Base-by-base conservation (phyloP, 2,888 invertebrate species). In the Trypoxylon attenuatum region DNA sequence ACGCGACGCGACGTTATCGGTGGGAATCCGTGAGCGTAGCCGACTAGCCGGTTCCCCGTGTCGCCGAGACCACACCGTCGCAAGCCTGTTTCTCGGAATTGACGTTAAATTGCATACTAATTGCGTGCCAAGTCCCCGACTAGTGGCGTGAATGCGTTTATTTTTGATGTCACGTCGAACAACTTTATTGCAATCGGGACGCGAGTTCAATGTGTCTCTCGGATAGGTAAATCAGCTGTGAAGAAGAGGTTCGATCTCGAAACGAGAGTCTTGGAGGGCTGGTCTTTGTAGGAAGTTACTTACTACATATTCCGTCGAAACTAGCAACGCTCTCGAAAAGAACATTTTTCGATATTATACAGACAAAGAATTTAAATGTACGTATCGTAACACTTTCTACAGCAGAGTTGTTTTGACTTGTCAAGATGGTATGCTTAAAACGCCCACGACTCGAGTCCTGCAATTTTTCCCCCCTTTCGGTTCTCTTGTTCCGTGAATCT, bases 381-480 rank as follows among this genome's bases (percentile, higher is more conserved):
- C 46, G 59, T 65, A 58, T 33, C 64, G 53, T 51, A 61, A 46
- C 57, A 42, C 55, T 52, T 50, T 38, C 54, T 62, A 50, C 50
- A 59, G 60, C 67, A 56, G 67, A 67, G 77, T 74, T 75, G 77
- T 75, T 75, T 77, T 77, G 67, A 71, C 74, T 33, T 64, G 56
- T 64, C 75, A 74, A 77, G 67, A 61, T 63, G 61, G 53, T 64
- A 64, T 54, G 49, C 29, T 23, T 41, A 39, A 56, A 29, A 27
- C 62, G 55, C 73, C 73, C 73, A 52, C 64, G 49, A 38, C 51
- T 67, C 51, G 16, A 16, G 57, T 16, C 15, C 52, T 46, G 52
- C 65, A 49, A 41, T 59, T 59, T 66, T 46, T 45, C 22, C 10
- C 10, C 22, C 6, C 10, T 22, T 19, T 41, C 16, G 5, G 10